Evolutionary conservation across 2,797 vertebrate genomes (phyloP).

Genomic region (Gobio occitaniae): DNA sequence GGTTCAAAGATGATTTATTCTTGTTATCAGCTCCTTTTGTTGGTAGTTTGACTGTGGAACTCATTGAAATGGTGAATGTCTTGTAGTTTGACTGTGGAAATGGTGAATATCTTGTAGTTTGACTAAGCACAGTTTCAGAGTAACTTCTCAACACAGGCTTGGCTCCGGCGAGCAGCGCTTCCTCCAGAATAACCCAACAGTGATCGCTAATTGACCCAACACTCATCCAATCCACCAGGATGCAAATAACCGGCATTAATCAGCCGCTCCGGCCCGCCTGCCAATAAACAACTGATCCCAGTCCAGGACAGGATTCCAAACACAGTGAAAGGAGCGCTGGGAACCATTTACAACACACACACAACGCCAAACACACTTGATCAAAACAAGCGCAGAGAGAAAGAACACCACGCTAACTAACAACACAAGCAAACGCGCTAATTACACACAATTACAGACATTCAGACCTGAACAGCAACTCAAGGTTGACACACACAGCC

Average conservation of each 20-base stretch:
- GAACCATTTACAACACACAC: constrained; percentile 3
- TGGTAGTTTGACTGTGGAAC: background rate
- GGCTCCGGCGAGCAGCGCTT: background rate
- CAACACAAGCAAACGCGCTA: constrained; percentile 34
- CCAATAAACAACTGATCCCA: constrained; percentile 2
- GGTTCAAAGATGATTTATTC: background rate
- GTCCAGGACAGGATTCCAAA: constrained; percentile 11
- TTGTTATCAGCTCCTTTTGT: background rate
- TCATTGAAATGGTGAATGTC: background rate
- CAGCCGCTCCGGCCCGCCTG: background rate
- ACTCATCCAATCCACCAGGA: constrained; percentile 4
- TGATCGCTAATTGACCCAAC: constrained; percentile 29
- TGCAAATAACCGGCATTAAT: constrained; percentile 42
- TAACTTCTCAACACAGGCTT: background rate
- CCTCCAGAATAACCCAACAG: constrained; percentile 17
- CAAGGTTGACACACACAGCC: background rate
- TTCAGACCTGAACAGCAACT: background rate
- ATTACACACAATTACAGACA: background rate
- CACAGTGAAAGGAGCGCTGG: constrained; percentile 22
- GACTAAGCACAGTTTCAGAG: background rate
- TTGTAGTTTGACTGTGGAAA: background rate
- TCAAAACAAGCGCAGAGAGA: constrained; percentile 68
- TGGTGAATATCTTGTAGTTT: background rate
- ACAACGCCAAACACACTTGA: constrained; percentile 68
- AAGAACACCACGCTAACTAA: background rate